Evolutionary conservation across 2,797 vertebrate genomes (phyloP).

Genomic region (Heteromormyrus szaboi): DNA sequence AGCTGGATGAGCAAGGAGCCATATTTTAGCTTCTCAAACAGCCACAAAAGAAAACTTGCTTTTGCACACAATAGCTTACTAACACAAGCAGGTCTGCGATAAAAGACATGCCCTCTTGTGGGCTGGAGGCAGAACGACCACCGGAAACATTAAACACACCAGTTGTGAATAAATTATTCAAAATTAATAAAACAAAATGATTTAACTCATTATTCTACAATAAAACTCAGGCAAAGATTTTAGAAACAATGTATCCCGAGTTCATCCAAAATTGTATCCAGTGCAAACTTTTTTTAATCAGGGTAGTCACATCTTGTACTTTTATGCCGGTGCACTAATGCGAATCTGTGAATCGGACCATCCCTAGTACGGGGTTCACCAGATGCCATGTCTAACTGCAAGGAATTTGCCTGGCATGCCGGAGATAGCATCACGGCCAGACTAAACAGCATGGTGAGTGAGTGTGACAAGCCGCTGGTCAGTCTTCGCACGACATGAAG

Average conservation of each 20-base stretch:
- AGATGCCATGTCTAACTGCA: neutral
- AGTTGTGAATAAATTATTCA: neutral
- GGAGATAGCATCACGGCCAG: neutral
- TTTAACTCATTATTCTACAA: neutral
- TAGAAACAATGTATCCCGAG: neutral
- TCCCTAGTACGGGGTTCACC: neutral
- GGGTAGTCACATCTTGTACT: neutral
- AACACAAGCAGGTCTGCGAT: neutral
- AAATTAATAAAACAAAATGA: neutral
- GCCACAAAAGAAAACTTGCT: neutral
- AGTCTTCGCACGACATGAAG: neutral
- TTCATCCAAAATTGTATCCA: neutral
- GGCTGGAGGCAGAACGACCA: neutral
- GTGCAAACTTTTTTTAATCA: neutral
- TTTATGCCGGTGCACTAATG: neutral
- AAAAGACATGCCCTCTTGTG: neutral
- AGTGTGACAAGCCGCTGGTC: neutral
- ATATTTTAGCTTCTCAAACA: neutral
- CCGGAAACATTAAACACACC: neutral
- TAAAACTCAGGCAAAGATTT: neutral
- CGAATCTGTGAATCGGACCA: neutral
- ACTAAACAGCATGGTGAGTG: neutral
- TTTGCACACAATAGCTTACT: neutral
- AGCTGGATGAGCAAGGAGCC: neutral
- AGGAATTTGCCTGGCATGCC: neutral